Percentiles rank a stretch among this genome's conserved stretches.
Evolutionary conservation across 1,140 invertebrate species (phyloP).

Genomic region (Parapsyche elsis): DNA sequence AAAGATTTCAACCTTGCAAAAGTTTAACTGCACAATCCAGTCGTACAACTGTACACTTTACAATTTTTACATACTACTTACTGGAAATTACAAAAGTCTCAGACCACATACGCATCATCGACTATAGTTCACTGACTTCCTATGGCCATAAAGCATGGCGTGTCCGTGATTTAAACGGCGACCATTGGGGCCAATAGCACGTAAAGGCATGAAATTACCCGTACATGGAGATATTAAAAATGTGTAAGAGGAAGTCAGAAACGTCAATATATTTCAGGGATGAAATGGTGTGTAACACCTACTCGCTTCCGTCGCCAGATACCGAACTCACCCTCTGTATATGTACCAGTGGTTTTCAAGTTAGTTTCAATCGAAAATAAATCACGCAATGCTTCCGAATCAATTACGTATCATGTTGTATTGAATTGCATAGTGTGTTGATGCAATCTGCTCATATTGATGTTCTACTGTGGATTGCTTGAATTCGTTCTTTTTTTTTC

Average conservation of each 20-base stretch:
- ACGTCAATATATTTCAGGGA: conserved; percentile 53
- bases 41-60: too few relatives aligned
- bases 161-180: conserved; percentile 31
- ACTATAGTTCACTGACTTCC: background rate
- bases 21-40: too few relatives aligned
- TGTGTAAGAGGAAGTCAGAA: conserved; percentile 51
- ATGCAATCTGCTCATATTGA: too few relatives aligned
- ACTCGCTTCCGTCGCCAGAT: conserved; percentile 53
- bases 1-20: background rate
- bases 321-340: conserved; percentile 31
- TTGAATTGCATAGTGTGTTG: too few relatives aligned
- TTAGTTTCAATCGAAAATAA: background rate
- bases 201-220: conserved; percentile 54
- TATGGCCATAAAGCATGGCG: conserved; percentile 17
- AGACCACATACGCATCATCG: background rate
- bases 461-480: too few relatives aligned
- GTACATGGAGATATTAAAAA: conserved; percentile 55
- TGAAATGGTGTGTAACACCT: conserved; percentile 55
- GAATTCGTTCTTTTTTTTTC: too few relatives aligned
- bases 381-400: background rate
- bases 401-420: too few relatives aligned
- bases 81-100: background rate
- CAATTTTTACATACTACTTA: background rate
- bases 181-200: conserved; percentile 42
- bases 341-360: background rate